These are phyloP conservation scores for Sebastes fasciatus DNA, from an alignment of 2,113 vertebrate species.

Conservation along the genomic window DNA sequence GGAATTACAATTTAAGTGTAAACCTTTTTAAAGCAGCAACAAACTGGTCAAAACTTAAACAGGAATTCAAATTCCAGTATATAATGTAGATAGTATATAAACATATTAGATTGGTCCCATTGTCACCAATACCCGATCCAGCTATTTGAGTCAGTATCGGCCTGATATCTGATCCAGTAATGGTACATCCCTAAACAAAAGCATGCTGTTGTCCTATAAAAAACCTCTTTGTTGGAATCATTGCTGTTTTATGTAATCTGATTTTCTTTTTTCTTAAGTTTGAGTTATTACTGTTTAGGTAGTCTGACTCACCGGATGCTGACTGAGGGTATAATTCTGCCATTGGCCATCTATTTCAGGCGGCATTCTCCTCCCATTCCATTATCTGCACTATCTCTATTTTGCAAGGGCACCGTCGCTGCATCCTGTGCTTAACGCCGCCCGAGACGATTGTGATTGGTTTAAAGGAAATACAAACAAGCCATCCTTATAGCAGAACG, in stretches of 20 bases:
- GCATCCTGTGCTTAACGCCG: not conserved
- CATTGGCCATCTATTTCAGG: no score
- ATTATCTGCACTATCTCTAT: not conserved
- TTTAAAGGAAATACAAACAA: not conserved
- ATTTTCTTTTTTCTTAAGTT: conserved; percentile 28
- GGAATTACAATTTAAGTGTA: no score
- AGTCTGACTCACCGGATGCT: no score
- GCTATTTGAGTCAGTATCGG: no score
- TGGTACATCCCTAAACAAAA: not conserved
- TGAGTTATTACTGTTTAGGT: conserved; percentile 13
- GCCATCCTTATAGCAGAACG: not conserved
- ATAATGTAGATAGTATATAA: no score
- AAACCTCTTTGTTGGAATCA: not conserved
- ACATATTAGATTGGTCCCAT: no score
- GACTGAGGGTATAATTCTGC: no score
- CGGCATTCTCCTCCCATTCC: not conserved
- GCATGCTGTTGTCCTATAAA: not conserved
- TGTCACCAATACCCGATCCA: no score
- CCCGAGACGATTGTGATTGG: not conserved
- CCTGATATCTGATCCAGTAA: no score
- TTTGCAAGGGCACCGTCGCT: not conserved
- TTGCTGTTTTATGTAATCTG: conserved; percentile 11
- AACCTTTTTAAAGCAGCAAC: no score
- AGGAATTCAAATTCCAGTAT: no score
- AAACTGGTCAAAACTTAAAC: no score